These are phyloP conservation scores for Alentia gelatinosa DNA, from an alignment of 2,888 invertebrate species.

Conservation along the genomic window DNA sequence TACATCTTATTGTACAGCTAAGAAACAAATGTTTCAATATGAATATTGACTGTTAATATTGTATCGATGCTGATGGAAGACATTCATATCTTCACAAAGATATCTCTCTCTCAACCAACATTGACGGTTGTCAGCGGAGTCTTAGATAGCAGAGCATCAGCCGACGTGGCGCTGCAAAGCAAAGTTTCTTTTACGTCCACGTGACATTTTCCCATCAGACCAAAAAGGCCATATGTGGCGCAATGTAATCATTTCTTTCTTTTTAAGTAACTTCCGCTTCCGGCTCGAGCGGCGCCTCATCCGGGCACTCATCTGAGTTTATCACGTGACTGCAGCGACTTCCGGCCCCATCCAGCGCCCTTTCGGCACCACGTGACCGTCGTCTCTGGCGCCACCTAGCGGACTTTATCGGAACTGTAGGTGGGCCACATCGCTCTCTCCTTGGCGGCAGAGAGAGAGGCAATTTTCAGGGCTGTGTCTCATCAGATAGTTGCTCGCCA, in stretches of 20 bases:
- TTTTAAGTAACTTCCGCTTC: slow-evolving; percentile 13
- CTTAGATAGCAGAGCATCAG: too few species aligned
- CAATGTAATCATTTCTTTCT: background rate
- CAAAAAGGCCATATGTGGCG: background rate
- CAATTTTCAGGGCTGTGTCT: slow-evolving; percentile 25
- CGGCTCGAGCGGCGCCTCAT: background rate
- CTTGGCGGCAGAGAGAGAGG: background rate
- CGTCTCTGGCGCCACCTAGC: background rate
- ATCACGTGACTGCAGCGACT: slow-evolving; percentile 2
- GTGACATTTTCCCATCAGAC: background rate
- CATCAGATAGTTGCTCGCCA: slow-evolving; percentile 5
- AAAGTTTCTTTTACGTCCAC: background rate
- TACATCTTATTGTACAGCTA: too few species aligned
- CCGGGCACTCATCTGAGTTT: background rate
- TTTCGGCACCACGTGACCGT: background rate
- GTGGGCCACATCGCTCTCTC: background rate
- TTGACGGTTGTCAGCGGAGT: too few species aligned
- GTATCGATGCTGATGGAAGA: too few species aligned
- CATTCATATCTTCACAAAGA: background rate
- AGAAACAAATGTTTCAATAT: too few species aligned
- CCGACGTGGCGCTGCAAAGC: too few species aligned
- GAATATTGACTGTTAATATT: too few species aligned
- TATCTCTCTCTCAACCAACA: background rate
- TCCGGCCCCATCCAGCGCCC: background rate
- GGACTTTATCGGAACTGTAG: background rate